Conservation (phyloP, 2,113 vertebrate species). For the Gasterosteus aculeatus region DNA sequence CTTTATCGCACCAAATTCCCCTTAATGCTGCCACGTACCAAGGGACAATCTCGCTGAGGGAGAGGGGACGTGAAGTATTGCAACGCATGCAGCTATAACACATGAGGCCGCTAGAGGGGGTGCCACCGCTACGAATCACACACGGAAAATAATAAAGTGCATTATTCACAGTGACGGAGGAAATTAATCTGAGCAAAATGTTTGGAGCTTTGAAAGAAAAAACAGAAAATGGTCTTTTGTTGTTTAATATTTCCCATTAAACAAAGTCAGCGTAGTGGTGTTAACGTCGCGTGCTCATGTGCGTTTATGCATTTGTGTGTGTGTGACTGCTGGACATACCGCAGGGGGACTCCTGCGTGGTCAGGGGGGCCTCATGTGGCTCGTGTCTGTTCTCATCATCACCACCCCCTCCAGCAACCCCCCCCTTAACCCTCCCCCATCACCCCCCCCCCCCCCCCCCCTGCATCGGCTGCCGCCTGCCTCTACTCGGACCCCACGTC, state of each 20-base stretch:
- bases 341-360: slow-evolving; percentile 72
- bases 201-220: background rate
- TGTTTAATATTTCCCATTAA: background rate
- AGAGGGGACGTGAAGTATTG: background rate
- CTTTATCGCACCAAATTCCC: slow-evolving; percentile 7
- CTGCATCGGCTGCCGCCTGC: slow-evolving; percentile 47
- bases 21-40: background rate
- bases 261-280: background rate
- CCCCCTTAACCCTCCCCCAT: slow-evolving; percentile 14
- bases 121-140: slow-evolving; percentile 58
- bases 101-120: slow-evolving; percentile 72
- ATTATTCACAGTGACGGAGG: background rate
- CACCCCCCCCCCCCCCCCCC: slow-evolving; percentile 17
- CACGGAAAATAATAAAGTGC: background rate
- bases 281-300: slow-evolving; percentile 40
- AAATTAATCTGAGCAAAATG: background rate
- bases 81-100: background rate
- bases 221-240: background rate
- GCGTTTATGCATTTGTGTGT: slow-evolving; percentile 13
- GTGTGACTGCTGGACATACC: slow-evolving; percentile 67
- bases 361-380: slow-evolving; percentile 83
- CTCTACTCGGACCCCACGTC: slow-evolving; percentile 43
- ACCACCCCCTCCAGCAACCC: slow-evolving; percentile 49
- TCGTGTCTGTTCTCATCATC: slow-evolving; percentile 83
- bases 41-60: background rate